A percentile compares a stretch with the other conserved stretches of the same genome.
These are phyloP conservation scores for Ganaspis brasiliensis DNA, from an alignment of 2,888 invertebrate genomes.

Conservation along the genomic window DNA sequence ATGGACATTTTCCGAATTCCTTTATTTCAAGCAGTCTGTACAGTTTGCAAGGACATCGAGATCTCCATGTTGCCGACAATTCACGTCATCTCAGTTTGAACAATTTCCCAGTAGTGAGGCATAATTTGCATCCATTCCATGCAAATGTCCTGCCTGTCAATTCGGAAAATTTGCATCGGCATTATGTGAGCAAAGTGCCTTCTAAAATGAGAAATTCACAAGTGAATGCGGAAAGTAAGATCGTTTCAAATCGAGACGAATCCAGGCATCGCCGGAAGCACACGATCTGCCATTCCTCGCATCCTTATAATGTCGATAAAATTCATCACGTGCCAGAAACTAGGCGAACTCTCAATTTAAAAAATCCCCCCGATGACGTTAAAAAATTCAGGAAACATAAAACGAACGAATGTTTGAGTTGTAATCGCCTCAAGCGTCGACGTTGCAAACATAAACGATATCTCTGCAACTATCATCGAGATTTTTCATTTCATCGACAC, in stretches of 20 bases:
- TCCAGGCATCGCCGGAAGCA: neutral
- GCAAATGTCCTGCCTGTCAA: neutral
- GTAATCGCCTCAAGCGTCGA: neutral
- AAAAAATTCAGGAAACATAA: neutral
- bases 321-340: neutral
- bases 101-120: conserved; percentile 7
- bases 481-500: neutral
- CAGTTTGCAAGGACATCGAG: neutral
- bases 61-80: neutral
- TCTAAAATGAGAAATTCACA: neutral
- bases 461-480: neutral
- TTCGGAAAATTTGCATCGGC: conserved; percentile 34
- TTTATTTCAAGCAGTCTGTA: neutral
- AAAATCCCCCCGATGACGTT: neutral
- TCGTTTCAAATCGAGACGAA: neutral
- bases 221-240: neutral
- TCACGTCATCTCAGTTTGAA: conserved; percentile 9
- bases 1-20: neutral
- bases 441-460: neutral
- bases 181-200: neutral
- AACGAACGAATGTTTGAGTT: neutral
- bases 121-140: conserved; percentile 7
- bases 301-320: neutral
- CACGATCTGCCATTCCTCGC: neutral
- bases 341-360: neutral